Conservation (phyloP, 2,888 invertebrate genomes). For the Gisinianus flammeolus region DNA sequence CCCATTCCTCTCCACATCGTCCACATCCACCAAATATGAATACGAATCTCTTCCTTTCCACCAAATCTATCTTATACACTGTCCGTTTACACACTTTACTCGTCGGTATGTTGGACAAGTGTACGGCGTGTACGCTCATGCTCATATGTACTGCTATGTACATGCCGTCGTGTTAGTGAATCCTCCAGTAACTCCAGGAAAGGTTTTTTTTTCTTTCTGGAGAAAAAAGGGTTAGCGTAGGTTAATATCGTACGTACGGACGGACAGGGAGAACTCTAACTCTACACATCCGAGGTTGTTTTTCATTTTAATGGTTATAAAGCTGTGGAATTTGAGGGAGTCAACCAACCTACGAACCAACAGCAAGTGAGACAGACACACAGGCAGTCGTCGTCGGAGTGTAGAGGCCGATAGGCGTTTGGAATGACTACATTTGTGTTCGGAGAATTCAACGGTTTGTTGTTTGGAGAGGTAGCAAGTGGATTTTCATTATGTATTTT, state of each 20-base stretch:
- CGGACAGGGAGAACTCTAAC: background rate
- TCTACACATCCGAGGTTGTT: slow-evolving; percentile 28
- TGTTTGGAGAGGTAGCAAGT: slow-evolving; percentile 5
- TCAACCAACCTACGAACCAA: slow-evolving; percentile 30
- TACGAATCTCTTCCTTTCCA: too few species aligned
- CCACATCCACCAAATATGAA: background rate
- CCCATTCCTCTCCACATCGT: slow-evolving; percentile 7
- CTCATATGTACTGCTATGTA: too few species aligned
- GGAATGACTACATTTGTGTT: slow-evolving; percentile 29
- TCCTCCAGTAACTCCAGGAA: background rate
- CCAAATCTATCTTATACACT: too few species aligned
- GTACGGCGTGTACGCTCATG: too few species aligned
- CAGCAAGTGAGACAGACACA: background rate
- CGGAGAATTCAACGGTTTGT: background rate
- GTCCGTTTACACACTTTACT: too few species aligned
- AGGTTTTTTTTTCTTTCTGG: slow-evolving; percentile 1
- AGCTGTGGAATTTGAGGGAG: slow-evolving; percentile 38
- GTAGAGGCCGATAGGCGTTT: slow-evolving; percentile 15
- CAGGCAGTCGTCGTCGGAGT: background rate
- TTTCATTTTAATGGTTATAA: slow-evolving; percentile 38
- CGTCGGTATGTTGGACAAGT: too few species aligned
- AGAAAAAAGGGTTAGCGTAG: slow-evolving; percentile 20
- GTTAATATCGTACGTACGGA: slow-evolving; percentile 15
- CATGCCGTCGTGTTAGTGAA: background rate
- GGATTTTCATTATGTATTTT: background rate